Evolutionary conservation across 2,888 invertebrate genomes (phyloP).

Genomic region (Halictus ligatus): DNA sequence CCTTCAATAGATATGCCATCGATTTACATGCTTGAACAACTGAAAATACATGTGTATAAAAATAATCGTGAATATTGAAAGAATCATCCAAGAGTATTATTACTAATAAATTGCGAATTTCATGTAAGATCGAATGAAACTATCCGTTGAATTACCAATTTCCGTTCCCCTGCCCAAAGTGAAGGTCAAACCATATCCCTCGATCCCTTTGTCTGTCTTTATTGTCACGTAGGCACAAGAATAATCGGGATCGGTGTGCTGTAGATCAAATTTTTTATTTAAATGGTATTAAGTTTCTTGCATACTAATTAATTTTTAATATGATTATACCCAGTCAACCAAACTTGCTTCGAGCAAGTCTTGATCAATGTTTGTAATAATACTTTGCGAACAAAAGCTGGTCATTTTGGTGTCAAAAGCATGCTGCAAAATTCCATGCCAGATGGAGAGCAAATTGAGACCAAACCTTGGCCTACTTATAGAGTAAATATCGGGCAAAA

Average conservation of each 20-base stretch:
- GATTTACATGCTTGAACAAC: slow-evolving; percentile 91
- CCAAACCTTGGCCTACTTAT: too few relatives aligned
- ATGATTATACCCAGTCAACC: too few relatives aligned
- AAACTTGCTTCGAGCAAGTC: too few relatives aligned
- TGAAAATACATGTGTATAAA: slow-evolving; percentile 76
- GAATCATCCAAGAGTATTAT: background rate
- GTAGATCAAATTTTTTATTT: slow-evolving; percentile 19
- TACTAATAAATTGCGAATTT: background rate
- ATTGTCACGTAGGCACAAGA: slow-evolving; percentile 95
- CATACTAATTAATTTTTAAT: background rate
- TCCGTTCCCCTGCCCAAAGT: slow-evolving; percentile 96
- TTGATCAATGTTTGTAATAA: too few relatives aligned
- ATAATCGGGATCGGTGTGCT: slow-evolving; percentile 96
- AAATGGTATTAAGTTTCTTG: background rate
- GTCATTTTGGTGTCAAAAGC: too few relatives aligned
- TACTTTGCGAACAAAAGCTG: too few relatives aligned
- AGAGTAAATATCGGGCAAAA: too few relatives aligned
- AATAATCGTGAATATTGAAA: background rate
- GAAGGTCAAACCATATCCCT: slow-evolving; percentile 94
- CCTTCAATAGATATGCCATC: slow-evolving; percentile 89
- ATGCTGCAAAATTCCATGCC: too few relatives aligned
- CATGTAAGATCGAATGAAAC: background rate
- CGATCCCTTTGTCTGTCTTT: slow-evolving; percentile 87
- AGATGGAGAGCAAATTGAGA: too few relatives aligned
- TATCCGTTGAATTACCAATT: slow-evolving; percentile 86